Base-by-base conservation (phyloP, 2,113 vertebrate species). In the Percopsis transmontana region DNA sequence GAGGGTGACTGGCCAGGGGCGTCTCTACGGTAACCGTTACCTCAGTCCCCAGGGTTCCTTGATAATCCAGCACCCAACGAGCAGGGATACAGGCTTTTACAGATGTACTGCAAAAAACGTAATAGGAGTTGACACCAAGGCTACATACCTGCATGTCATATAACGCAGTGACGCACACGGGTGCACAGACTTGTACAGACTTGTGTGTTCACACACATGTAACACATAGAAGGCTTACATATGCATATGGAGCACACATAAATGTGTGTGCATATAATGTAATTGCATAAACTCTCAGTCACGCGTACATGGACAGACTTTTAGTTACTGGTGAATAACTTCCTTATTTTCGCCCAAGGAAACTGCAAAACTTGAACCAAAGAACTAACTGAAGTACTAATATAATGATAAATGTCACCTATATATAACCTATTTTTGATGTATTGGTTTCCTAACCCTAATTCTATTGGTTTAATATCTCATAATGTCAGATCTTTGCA, bases 141-240 rank as follows among this genome's bases (percentile, higher is more conserved):
- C 91, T n/a, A 98, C 96, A 1, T 97, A 96, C 40, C 59, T 99
- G 60, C 95, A 98, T 70, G 91, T 99, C 75, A 93, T 96, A 75
- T 98, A 89, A 94, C 41, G n/a, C 18, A 38, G 20, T 48, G 20
- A 66, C 54, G 8, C 13, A 51, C 53, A 66, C 23, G 58, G 42
- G 68, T 42, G 20, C 58, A n/a, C 58, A 41, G 12, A 54, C 62
- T 42, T 52, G 52, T 20, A 44, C 27, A 61, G 23, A 38, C 41
- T 10, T 41, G 6, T 40, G 27, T 41, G 19, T 12, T 61, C 47
- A 48, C 4, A 12, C 27, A 57, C 15, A 47, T 4, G n/a, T 55
- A 6, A 55, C 39, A 58, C 18, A 51, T 5, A 51, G 42, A 45
- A 55, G 4, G 50, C 39, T 58, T 40, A 48, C 56, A 45, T 45